Conservation (phyloP, 2,888 invertebrate species). For the Coecobrya sp. region DNA sequence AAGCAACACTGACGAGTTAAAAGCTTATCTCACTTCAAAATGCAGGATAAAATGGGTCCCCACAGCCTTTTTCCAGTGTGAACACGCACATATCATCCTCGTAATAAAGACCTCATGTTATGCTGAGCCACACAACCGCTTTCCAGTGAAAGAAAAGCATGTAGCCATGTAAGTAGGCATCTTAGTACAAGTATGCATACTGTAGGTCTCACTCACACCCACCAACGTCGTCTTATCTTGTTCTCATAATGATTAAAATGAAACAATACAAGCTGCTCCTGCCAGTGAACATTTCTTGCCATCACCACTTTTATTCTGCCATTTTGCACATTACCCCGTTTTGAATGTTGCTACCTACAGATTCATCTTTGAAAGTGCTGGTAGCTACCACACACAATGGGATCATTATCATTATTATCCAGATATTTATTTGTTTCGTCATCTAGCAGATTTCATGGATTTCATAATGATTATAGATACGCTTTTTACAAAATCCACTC, state of each 20-base stretch:
- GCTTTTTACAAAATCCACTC: not conserved
- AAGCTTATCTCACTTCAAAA: constrained; percentile 64
- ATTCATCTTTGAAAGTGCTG: constrained; percentile 14
- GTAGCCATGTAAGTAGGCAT: no score
- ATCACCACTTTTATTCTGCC: not conserved
- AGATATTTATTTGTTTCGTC: not conserved
- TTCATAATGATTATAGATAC: not conserved
- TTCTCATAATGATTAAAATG: not conserved
- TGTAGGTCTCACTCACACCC: not conserved
- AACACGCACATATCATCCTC: constrained; percentile 42
- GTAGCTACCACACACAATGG: constrained; percentile 34
- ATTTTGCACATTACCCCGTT: constrained; percentile 50
- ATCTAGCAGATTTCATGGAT: constrained; percentile 11
- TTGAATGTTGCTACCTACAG: not conserved
- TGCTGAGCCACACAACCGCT: constrained; percentile 2
- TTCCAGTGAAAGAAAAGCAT: not conserved
- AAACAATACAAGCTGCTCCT: constrained; percentile 1
- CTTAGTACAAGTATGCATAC: not conserved
- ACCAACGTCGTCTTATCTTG: not conserved
- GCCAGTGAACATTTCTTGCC: not conserved
- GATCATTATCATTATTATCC: constrained; percentile 14
- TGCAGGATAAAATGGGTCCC: constrained; percentile 63
- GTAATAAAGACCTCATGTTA: constrained; percentile 27
- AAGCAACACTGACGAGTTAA: constrained; percentile 57
- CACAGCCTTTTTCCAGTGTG: constrained; percentile 53